A percentile compares a stretch with the other conserved stretches of the same genome.
phyloP scores from a whole-genome alignment of 2,113 vertebrate genomes.

The Pongo abelii region DNA sequence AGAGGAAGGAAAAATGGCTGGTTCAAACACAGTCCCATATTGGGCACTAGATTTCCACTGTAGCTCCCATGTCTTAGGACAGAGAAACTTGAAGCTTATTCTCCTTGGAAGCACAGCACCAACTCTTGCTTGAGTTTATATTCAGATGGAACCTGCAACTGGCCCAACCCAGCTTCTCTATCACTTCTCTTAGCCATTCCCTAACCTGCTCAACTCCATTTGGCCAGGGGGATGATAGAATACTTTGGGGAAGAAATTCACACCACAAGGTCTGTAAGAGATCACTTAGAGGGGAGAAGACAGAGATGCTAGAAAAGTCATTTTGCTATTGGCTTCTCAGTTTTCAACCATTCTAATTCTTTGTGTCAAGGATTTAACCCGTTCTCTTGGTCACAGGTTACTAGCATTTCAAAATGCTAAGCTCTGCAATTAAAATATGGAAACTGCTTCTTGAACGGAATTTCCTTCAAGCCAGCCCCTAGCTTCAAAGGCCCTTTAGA shows the following conservation, averaged over 20 bases:
- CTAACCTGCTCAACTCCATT: neutral
- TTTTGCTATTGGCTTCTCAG: neutral
- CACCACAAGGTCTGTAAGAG: neutral
- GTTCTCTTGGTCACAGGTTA: neutral
- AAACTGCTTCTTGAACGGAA: neutral
- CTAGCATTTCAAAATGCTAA: constrained; percentile 35
- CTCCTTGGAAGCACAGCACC: neutral
- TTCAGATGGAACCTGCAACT: neutral
- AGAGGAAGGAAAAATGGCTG: neutral
- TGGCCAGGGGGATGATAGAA: neutral
- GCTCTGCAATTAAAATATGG: constrained; percentile 9
- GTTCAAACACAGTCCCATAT: neutral
- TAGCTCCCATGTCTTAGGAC: neutral
- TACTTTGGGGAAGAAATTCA: constrained; percentile 26
- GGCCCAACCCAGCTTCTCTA: neutral
- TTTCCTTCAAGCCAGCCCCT: neutral
- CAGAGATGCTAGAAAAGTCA: neutral
- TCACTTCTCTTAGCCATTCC: neutral
- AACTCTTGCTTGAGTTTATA: neutral
- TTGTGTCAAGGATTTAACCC: neutral
- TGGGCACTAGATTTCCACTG: neutral
- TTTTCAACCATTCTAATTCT: neutral
- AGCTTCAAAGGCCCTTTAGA: constrained; percentile 14
- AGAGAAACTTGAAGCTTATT: neutral
- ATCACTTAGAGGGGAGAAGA: neutral